Percentiles rank a stretch among this genome's conserved stretches.
phyloP scores from a whole-genome alignment of 2,113 vertebrate genomes.

The Bubalus kerabau region DNA sequence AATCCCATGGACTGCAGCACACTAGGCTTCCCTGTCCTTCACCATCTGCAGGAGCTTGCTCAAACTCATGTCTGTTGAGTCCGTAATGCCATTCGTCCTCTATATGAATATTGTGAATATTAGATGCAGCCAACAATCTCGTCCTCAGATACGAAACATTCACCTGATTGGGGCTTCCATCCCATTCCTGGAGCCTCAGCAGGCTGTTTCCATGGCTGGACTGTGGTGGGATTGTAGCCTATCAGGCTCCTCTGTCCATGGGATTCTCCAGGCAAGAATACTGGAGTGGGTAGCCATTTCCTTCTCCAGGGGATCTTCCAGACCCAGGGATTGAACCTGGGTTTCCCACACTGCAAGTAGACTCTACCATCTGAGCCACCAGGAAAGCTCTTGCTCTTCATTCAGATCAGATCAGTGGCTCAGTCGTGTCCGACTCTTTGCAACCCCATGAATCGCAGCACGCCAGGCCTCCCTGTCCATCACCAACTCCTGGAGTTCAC shows the following conservation, averaged over 20 bases:
- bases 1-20: too few species aligned
- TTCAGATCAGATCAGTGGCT: too few species aligned
- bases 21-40: neutral
- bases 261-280: neutral
- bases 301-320: too few species aligned
- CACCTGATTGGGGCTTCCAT: neutral
- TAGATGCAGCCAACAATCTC: neutral
- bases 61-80: neutral
- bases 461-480: too few species aligned
- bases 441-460: too few species aligned
- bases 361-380: too few species aligned
- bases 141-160: neutral
- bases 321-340: too few species aligned
- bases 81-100: too few species aligned
- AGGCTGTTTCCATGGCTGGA: neutral
- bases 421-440: too few species aligned
- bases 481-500: too few species aligned
- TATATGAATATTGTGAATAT: neutral
- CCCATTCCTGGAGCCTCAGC: neutral
- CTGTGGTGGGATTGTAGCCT: neutral
- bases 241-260: neutral
- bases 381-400: too few species aligned
- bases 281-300: neutral
- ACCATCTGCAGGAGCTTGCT: neutral
- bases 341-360: too few species aligned